Evolutionary conservation across 30 jellyfish, hydroid and myxozoan species (phyloP).

Genomic region (Chrysaora quinquecirrha): DNA sequence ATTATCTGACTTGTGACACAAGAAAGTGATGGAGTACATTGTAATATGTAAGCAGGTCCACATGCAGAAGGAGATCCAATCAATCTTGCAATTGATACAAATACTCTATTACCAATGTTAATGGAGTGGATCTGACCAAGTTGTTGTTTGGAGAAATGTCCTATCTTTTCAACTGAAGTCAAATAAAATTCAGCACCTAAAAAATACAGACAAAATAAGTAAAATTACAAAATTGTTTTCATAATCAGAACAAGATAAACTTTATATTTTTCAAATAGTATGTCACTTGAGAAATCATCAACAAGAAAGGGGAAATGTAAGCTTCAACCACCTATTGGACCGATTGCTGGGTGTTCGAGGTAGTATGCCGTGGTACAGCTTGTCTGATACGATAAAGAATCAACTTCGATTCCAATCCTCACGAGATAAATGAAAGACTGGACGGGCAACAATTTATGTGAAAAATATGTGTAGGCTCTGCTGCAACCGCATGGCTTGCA

Average conservation of each 20-base stretch:
- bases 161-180: slow-evolving; percentile 48
- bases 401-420: no score
- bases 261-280: not conserved
- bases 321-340: not conserved
- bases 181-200: slow-evolving; percentile 44
- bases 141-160: slow-evolving; percentile 4
- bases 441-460: no score
- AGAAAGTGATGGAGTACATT: slow-evolving; percentile 41
- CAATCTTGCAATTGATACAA: slow-evolving; percentile 69
- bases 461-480: no score
- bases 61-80: slow-evolving; percentile 73
- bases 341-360: no score
- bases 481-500: no score
- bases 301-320: not conserved
- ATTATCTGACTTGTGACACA: slow-evolving; percentile 49
- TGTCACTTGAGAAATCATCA: not conserved
- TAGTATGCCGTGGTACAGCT: no score
- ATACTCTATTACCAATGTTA: slow-evolving; percentile 37
- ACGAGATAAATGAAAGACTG: no score
- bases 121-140: slow-evolving; percentile 67
- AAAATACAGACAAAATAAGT: not conserved
- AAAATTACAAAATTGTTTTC: not conserved
- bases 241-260: not conserved
- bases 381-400: no score
- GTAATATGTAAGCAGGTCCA: slow-evolving; percentile 78